These are phyloP conservation scores for Misgurnus anguillicaudatus DNA, from an alignment of 2,113 vertebrate species.

Conservation along the genomic window DNA sequence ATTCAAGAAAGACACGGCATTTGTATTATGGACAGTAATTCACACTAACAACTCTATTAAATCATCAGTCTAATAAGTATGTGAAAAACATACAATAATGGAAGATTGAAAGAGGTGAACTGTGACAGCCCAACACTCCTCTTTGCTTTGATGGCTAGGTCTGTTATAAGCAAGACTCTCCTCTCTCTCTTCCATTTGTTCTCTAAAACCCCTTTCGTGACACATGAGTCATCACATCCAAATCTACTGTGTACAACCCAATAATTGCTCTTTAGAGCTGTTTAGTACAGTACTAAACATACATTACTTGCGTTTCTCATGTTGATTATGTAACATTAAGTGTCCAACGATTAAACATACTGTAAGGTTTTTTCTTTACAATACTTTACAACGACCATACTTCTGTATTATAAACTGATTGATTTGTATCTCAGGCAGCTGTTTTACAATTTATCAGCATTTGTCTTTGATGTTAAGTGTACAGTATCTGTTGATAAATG, in stretches of 20 bases:
- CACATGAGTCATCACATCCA: constrained; percentile 32
- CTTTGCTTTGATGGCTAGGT: constrained; percentile 33
- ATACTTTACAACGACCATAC: not conserved
- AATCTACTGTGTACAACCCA: constrained; percentile 28
- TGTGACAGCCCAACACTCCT: not conserved
- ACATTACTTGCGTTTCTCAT: not conserved
- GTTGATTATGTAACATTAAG: constrained; percentile 1
- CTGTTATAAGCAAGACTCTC: constrained; percentile 21
- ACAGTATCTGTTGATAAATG: not conserved
- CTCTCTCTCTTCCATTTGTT: constrained; percentile 15
- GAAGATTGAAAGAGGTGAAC: constrained; percentile 20
- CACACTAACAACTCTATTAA: constrained; percentile 10
- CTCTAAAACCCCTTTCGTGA: constrained; percentile 35
- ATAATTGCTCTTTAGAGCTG: not conserved
- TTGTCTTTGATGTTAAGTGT: too few species aligned
- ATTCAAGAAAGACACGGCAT: not conserved
- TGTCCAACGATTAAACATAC: not conserved
- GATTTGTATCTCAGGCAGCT: too few species aligned
- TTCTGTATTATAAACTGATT: not conserved
- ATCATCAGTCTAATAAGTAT: constrained; percentile 5
- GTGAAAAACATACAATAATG: constrained; percentile 11
- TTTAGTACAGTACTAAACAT: constrained; percentile 30
- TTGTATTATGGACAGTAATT: constrained; percentile 1
- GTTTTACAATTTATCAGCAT: too few species aligned
- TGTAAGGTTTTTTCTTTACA: not conserved